Base-by-base conservation (phyloP, 2,888 invertebrate genomes). In the Pardosa pseudoannulata region DNA sequence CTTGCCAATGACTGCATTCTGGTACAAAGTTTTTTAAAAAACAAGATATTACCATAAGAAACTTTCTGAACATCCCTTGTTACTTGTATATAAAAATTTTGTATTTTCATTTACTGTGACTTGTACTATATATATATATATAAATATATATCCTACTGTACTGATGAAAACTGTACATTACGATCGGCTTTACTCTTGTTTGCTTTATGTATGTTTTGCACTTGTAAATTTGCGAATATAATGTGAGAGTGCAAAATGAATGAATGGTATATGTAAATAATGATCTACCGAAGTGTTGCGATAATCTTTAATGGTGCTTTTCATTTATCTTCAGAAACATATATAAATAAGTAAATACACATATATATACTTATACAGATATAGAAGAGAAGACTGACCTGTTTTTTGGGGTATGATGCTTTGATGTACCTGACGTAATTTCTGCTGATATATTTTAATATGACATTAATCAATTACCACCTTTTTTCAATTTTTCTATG, bases 231-330 rank as follows among this genome's bases (percentile, higher is more conserved):
- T 56, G 56, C 56, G 23, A 23, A 36, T 56, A 23, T n/a, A 23
- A 23, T 23, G 56, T 56, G 23, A 19, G 56, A 19, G 19, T 56
- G 56, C 23, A 56, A 56, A 16, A 56, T 56, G 56, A 23, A 3
- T 56, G 56, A 23, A 56, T 56, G 56, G 56, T 23, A 19, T 23
- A 9, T 46, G 56, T 56, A 56, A 19, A 56, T 56, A 56, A 3
- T n/a, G 23, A 23, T 23, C 39, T 64, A 73, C 70, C 81, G 36
- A 68, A 70, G 62, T 81, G 73, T 68, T 68, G 74, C 80, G 80
- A 79, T 76, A 70, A 79, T 82, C 70, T 82, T 82, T 71, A 82
- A 82, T 82, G 81, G 75, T 75, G 81, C 75, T 75, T 75, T 82
- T 82, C 36, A 23, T 39, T 36, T 75, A 68, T 75, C 75, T 36